Base-by-base conservation (phyloP, 64 coral and sea anemone species). In the Acropora yongei region DNA sequence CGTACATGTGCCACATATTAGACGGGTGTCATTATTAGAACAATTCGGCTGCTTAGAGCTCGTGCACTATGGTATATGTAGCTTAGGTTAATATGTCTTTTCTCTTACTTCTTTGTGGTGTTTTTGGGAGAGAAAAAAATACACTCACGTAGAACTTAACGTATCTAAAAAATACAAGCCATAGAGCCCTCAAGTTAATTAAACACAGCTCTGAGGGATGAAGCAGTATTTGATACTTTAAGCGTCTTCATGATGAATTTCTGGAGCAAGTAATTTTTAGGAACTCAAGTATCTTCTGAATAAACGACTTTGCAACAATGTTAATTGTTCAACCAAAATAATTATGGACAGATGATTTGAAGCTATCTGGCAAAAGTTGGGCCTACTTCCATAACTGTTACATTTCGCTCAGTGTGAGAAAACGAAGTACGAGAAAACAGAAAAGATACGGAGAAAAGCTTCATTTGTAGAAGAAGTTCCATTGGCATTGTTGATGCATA, bases 81-180 rank as follows among this genome's bases (percentile, higher is more conserved):
- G 50, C 50, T 53, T 53, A 53, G 50, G 50, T 53, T 53, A 53
- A 53, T 53, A 53, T 53, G 50, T 53, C 50, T 49, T 12, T 41
- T 80, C 19, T 80, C 78, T 80, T 47, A 80, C 78, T 80, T 55
- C 16, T 57, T 80, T 80, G 49, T 53, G 78, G 50, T 80, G 78
- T 80, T 80, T 80, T 80, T 48, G 50, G 50, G 78, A 30, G 49
- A 48, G 49, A 51, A 79, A 79, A 51, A 79, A 55, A 20, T 55
- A 39, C 17, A 79, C 47, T 57, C 30, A 58, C 78, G 6, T 80
- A 80, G 49, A 80, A 57, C 49, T 80, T 11, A 80, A 60, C 78
- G 49, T 40, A 51, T 9, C 20, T 57, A 79, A 14, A 51, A 80
- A 57, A 55, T 55, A 55, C 78, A 80, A 60, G 49, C 78, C 78